Conservation (phyloP, 2,888 invertebrate species). For the Dyspetes luteomarginatus region DNA sequence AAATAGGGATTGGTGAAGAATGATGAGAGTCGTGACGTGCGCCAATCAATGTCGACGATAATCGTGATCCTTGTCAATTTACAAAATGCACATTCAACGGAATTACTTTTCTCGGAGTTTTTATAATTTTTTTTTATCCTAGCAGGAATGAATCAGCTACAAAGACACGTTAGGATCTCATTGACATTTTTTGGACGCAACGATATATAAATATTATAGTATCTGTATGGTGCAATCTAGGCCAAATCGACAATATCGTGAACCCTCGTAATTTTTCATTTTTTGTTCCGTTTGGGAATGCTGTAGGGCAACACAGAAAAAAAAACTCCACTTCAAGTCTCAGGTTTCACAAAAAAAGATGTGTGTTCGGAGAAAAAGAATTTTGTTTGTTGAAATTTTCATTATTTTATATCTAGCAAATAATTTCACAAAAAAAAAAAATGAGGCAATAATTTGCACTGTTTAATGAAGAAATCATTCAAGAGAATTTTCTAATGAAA, state of each 20-base stretch:
- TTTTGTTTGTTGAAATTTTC: slow-evolving; percentile 13
- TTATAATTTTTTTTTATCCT: slow-evolving; percentile 10
- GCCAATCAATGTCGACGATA: slow-evolving; percentile 43
- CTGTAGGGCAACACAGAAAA: no score
- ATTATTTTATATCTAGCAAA: no score
- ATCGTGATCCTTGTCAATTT: background rate
- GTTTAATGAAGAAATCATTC: no score
- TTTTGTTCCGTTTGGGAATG: no score
- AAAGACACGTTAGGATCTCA: slow-evolving; percentile 59
- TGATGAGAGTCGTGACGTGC: background rate
- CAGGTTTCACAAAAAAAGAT: no score
- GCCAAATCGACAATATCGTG: no score
- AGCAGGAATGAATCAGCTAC: slow-evolving; percentile 39
- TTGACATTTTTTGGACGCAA: slow-evolving; percentile 63
- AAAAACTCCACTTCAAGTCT: no score
- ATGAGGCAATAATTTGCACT: no score
- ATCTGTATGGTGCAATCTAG: background rate
- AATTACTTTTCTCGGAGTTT: slow-evolving; percentile 4
- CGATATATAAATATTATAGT: slow-evolving; percentile 40
- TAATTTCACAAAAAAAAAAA: no score
- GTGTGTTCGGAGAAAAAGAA: no score
- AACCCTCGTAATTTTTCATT: no score
- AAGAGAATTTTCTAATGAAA: no score
- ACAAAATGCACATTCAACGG: slow-evolving; percentile 11
- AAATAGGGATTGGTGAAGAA: background rate